These are phyloP conservation scores for Lutjanus argentimaculatus DNA, from an alignment of 2,797 vertebrate genomes.

Conservation along the genomic window DNA sequence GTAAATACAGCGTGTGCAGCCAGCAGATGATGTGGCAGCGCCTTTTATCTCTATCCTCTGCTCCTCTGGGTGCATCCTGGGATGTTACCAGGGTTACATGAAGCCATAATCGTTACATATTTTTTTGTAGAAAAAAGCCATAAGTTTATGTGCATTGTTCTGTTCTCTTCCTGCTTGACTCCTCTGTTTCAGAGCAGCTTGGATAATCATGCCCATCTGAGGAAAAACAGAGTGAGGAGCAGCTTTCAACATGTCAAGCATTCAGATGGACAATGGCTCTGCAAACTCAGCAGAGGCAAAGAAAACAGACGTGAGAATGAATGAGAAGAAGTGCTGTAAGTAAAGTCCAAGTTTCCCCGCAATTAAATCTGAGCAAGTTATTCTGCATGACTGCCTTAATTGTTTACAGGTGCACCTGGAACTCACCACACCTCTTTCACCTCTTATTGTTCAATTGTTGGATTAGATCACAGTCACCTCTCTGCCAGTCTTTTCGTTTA, in stretches of 20 bases:
- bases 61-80: neutral
- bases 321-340: slow-evolving; percentile 89
- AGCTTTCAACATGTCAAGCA: slow-evolving; percentile 76
- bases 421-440: slow-evolving; percentile 1
- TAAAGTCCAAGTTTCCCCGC: slow-evolving; percentile 23
- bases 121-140: neutral
- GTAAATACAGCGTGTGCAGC: neutral
- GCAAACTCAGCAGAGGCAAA: slow-evolving; percentile 76
- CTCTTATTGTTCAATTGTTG: slow-evolving; percentile 16
- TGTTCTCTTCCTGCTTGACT: neutral
- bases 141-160: neutral
- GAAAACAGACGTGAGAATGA: slow-evolving; percentile 80
- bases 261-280: slow-evolving; percentile 63
- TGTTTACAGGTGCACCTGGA: slow-evolving; percentile 35
- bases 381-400: slow-evolving; percentile 30
- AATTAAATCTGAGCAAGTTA: slow-evolving; percentile 17
- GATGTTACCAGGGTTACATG: slow-evolving; percentile 29
- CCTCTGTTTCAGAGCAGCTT: slow-evolving; percentile 49
- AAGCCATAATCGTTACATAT: neutral
- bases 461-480: slow-evolving; percentile 7
- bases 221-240: neutral
- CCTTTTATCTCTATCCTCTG: neutral
- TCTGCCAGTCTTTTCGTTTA: neutral
- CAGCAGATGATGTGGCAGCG: slow-evolving; percentile 59
- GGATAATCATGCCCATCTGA: slow-evolving; percentile 38